Base-by-base conservation (phyloP, 2,113 vertebrate genomes). In the Melanerpes aurifrons region DNA sequence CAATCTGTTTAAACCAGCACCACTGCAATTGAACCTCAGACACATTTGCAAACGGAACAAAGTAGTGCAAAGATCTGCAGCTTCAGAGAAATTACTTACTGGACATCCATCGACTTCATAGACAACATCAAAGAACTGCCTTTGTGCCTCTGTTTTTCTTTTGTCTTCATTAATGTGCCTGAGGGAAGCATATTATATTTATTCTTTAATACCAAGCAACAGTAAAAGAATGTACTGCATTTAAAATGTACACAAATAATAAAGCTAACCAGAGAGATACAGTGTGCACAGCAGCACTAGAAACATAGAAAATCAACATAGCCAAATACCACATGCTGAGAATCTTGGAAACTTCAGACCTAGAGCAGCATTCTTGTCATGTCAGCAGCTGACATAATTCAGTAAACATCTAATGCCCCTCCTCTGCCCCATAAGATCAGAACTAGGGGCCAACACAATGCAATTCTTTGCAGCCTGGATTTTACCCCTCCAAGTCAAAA, bases 91-190 rank as follows among this genome's bases (percentile, higher is more conserved):
- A 79, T 66, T 91, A 98, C 99, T 99, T 97, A 99, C 99, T 37
- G 99, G 99, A 92, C 99, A 99, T 90, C 99, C 99, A 92, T 99
- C 99, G 59, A 99, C 99, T 97, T 99, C 99, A 95, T 99, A 99
- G 87, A 99, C 99, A 29, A 99, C 99, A 5, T 99, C 99, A 95
- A 99, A 99, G 96, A 99, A 99, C 95, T 99, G 99, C 96, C 98
- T 99, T 93, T 99, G 99, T 57, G 99, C 99, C 93, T 99, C 99
- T 4, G 99, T 99, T 98, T 99, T 99, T 82, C 99, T 98, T 97
- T 99, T 99, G 97, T 99, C 99, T 94, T 99, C 99, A 71, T 99
- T 99, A 95, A 99, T 99, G 94, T 99, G 99, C 54, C 99, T 99
- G 92, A 80, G 75, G 92, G 40, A 86, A 90, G 25, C 13, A 91